A percentile compares a stretch with the other conserved stretches of the same genome.
Evolutionary conservation across 2,797 vertebrate species (phyloP).

Genomic region (Erpetoichthys calabaricus): DNA sequence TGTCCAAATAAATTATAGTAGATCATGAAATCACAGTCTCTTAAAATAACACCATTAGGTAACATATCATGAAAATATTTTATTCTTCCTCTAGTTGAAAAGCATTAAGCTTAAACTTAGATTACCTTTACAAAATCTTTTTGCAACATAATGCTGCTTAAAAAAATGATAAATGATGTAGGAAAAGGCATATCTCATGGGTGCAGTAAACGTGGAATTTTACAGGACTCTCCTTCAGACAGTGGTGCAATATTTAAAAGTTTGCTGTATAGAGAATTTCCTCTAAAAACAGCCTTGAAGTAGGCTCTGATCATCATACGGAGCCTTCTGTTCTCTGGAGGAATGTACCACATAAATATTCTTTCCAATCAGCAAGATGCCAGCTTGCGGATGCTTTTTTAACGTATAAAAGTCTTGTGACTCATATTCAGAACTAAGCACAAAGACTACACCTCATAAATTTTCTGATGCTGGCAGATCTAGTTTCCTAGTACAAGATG

Average conservation of each 20-base stretch:
- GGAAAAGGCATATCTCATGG: not conserved
- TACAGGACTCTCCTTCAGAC: constrained; percentile 1
- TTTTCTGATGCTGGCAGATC: not conserved
- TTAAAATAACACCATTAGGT: no score
- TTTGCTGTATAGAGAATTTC: not conserved
- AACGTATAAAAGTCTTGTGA: not conserved
- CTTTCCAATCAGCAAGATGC: constrained; percentile 1
- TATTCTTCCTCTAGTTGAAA: no score
- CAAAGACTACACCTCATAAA: constrained; percentile 4
- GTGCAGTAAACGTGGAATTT: not conserved
- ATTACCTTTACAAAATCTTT: no score
- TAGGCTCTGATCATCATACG: not conserved
- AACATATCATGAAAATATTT: no score
- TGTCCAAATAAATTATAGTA: no score
- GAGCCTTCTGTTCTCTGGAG: not conserved
- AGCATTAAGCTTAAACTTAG: no score
- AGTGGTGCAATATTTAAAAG: constrained; percentile 2
- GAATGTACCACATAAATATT: constrained; percentile 3
- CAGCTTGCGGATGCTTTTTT: not conserved
- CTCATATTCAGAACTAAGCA: not conserved
- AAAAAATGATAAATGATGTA: not conserved
- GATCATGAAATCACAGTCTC: no score
- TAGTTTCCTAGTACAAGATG: no score
- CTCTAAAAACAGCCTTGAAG: constrained; percentile 1
- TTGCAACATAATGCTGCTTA: no score